Evolutionary conservation across 2,113 vertebrate species (phyloP).

Genomic region (Bagarius yarrelli): DNA sequence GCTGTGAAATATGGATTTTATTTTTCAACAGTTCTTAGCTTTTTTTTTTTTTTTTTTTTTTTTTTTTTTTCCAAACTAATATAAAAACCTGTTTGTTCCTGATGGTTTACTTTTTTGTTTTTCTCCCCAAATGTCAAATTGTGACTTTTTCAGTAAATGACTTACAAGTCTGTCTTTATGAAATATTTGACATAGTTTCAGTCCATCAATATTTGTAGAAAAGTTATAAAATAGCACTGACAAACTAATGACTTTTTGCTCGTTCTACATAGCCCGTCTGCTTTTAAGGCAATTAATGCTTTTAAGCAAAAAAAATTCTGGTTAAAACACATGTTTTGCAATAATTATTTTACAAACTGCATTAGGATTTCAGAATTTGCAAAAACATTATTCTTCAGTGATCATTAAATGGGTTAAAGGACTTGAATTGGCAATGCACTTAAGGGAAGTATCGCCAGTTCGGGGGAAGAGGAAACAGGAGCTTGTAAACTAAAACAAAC

Average conservation of each 20-base stretch:
- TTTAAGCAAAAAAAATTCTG: background rate
- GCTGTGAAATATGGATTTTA: conserved; percentile 59
- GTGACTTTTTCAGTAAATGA: conserved; percentile 40
- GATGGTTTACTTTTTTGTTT: conserved; percentile 56
- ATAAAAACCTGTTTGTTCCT: conserved; percentile 63
- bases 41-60: conserved; percentile 55
- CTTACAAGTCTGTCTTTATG: conserved; percentile 13
- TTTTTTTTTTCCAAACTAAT: conserved; percentile 52
- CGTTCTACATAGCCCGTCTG: background rate
- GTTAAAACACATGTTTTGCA: background rate
- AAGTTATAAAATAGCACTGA: background rate
- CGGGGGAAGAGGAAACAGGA: no score
- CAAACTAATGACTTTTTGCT: no score
- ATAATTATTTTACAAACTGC: no score
- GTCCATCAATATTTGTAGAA: background rate
- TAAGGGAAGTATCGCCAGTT: background rate
- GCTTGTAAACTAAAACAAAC: no score
- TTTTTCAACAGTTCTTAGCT: conserved; percentile 45
- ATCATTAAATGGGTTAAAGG: no score
- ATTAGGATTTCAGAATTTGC: background rate
- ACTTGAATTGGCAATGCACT: background rate
- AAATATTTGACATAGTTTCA: background rate
- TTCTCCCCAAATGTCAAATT: conserved; percentile 44
- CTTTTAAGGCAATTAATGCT: background rate
- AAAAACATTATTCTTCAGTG: background rate